Evolutionary conservation across 2,797 vertebrate species (phyloP).

Genomic region (Melanotaenia parkinsoni): DNA sequence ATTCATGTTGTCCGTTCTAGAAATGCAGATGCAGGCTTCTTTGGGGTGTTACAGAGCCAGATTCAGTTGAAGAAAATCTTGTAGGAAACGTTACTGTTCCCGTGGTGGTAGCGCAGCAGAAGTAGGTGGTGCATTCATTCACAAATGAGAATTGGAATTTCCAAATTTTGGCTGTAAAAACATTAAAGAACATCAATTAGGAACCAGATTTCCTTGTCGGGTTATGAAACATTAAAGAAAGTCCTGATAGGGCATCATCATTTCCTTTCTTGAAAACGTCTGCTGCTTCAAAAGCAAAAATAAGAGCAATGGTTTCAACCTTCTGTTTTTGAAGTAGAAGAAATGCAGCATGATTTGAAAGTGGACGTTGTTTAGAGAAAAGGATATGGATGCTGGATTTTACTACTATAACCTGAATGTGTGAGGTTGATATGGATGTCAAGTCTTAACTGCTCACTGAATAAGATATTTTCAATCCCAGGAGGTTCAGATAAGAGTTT

Average conservation of each 20-base stretch:
- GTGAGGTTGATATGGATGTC: too few relatives aligned
- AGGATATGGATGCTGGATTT: too few relatives aligned
- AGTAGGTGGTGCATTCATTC: not conserved
- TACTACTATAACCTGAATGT: too few relatives aligned
- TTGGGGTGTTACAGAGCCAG: not conserved
- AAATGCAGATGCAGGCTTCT: not conserved
- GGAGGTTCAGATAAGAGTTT: not conserved
- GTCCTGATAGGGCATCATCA: not conserved
- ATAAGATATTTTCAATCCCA: not conserved
- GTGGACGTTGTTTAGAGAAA: too few relatives aligned
- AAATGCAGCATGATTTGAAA: too few relatives aligned
- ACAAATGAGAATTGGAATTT: not conserved
- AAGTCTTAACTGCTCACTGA: not conserved
- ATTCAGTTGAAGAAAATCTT: not conserved
- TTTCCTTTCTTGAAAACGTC: not conserved
- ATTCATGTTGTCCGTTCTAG: not conserved
- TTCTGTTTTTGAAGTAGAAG: too few relatives aligned
- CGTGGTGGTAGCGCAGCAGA: not conserved
- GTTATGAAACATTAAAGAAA: not conserved
- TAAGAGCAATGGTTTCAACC: too few relatives aligned
- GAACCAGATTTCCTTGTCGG: not conserved
- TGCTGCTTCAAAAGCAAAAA: too few relatives aligned
- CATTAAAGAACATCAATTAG: not conserved
- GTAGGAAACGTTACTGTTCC: not conserved
- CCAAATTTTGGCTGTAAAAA: not conserved